Evolutionary conservation across 2,888 invertebrate species (phyloP).

Genomic region (Lasioglossum oenotherae): DNA sequence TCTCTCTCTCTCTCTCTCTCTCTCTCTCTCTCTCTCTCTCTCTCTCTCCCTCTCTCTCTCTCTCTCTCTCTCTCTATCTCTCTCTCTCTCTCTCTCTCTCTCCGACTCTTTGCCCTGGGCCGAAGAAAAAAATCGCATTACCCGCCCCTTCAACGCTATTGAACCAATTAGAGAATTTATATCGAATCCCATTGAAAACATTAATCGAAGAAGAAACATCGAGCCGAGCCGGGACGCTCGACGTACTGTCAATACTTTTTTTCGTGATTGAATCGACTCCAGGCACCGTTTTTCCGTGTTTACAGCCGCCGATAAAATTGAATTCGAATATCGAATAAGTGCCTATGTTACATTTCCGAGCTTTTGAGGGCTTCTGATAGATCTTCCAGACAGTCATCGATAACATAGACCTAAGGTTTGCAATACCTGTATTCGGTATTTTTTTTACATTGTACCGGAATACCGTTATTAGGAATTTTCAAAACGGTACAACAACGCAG

Average conservation of each 20-base stretch:
- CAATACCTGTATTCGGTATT: too few species aligned
- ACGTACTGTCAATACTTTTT: neutral
- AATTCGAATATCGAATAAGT: too few species aligned
- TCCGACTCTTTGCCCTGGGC: neutral
- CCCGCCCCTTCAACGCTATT: neutral
- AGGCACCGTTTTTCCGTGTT: neutral
- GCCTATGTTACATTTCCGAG: too few species aligned
- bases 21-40: neutral
- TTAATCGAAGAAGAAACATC: neutral
- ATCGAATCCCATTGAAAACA: neutral
- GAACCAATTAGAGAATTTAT: constrained; percentile 4
- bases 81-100: neutral
- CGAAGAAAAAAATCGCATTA: neutral
- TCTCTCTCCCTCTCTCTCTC: neutral
- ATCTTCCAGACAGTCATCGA: too few species aligned
- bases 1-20: neutral
- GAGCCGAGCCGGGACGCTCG: neutral
- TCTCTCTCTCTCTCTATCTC: neutral
- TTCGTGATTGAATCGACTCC: neutral
- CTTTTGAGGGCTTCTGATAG: too few species aligned
- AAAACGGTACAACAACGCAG: too few species aligned
- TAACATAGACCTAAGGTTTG: too few species aligned
- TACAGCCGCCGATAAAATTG: constrained; percentile 18
- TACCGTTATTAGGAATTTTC: too few species aligned
- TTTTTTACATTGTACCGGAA: too few species aligned